Percentiles rank a stretch among this genome's conserved stretches.
Evolutionary conservation across 2,888 invertebrate species (phyloP).

Genomic region (Marronus borbonicus): DNA sequence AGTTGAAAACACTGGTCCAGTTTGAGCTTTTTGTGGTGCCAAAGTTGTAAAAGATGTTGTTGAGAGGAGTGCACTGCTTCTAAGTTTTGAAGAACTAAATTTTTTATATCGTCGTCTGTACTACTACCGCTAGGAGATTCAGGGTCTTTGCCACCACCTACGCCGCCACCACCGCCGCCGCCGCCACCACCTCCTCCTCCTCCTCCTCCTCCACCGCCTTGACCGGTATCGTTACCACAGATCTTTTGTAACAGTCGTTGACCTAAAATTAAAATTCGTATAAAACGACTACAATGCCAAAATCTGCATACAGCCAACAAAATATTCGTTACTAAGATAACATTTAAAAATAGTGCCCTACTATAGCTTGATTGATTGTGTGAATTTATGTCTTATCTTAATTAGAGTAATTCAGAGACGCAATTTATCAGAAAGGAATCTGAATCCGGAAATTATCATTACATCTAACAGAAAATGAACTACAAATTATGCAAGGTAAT

Average conservation of each 20-base stretch:
- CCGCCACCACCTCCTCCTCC: constrained; percentile 61
- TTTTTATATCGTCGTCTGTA: constrained; percentile 75
- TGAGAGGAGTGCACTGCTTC: constrained; percentile 92
- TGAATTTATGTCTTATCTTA: too few relatives aligned
- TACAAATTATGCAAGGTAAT: not conserved
- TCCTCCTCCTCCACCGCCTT: constrained; percentile 61
- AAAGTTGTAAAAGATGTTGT: constrained; percentile 91
- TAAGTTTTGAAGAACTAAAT: constrained; percentile 85
- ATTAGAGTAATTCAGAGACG: too few relatives aligned
- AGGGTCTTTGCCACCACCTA: constrained; percentile 76
- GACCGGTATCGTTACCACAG: constrained; percentile 71
- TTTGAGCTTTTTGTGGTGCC: constrained; percentile 96
- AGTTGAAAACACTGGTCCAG: constrained; percentile 97
- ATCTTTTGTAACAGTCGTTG: constrained; percentile 80
- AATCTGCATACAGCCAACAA: not conserved
- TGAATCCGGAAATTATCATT: not conserved
- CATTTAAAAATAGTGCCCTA: too few relatives aligned
- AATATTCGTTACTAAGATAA: too few relatives aligned
- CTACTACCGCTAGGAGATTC: constrained; percentile 81
- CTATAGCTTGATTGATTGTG: too few relatives aligned
- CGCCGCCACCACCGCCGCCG: constrained; percentile 60
- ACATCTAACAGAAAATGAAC: not conserved
- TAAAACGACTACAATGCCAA: not conserved
- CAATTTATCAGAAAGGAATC: too few relatives aligned
- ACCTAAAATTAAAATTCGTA: constrained; percentile 70